Percentiles rank a stretch among this genome's conserved stretches.
phyloP scores from a whole-genome alignment of 2,113 vertebrate species.

The Ellobius talpinus region DNA sequence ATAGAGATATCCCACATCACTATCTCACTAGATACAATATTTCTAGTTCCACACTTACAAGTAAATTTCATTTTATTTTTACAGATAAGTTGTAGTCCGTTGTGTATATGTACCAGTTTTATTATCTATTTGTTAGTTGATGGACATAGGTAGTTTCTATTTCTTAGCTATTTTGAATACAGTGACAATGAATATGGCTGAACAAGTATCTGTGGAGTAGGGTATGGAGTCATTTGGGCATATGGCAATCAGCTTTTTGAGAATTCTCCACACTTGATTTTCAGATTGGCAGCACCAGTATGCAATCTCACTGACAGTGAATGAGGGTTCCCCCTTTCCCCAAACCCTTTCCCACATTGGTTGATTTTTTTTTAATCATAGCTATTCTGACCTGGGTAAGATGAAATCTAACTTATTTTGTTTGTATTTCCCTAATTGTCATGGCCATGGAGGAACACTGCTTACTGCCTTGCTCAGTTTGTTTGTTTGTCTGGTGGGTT shows the following conservation, averaged over 20 bases:
- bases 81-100: neutral
- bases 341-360: too few species aligned
- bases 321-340: too few species aligned
- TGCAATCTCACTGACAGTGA: neutral
- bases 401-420: neutral
- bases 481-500: neutral
- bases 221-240: neutral
- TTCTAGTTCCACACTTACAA: neutral
- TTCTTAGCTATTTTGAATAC: neutral
- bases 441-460: neutral
- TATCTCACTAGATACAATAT: too few species aligned
- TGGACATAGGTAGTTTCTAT: neutral
- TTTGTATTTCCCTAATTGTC: neutral
- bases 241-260: neutral
- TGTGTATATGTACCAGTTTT: neutral
- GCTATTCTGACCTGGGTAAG: neutral
- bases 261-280: neutral
- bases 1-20: too few species aligned
- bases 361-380: neutral
- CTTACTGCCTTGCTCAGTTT: neutral
- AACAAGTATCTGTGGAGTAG: neutral
- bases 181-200: neutral
- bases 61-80: neutral
- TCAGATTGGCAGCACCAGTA: neutral
- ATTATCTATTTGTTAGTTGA: neutral